Base-by-base conservation (phyloP, 2,113 vertebrate species). In the Orycteropus afer region DNA sequence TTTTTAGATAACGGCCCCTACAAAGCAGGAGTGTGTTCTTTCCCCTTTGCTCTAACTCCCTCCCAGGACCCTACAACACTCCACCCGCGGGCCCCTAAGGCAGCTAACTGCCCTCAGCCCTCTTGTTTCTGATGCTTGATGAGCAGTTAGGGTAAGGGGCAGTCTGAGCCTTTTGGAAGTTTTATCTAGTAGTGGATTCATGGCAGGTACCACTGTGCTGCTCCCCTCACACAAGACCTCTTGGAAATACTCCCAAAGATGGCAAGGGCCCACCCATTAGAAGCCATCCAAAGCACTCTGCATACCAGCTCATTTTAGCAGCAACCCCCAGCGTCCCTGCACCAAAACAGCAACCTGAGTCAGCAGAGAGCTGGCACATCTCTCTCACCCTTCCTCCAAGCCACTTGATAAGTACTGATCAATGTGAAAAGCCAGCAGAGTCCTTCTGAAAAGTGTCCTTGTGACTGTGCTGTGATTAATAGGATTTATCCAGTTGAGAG, bases 121-220 rank as follows among this genome's bases (percentile, higher is more conserved):
- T 23, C 27, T 53, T 51, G 49, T 53, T 40, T 51, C 86, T 32
- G 17, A 11, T 15, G 71, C 76, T 82, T 40, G 7, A 18, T 34
- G 69, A 49, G 69, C 67, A 77, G 40, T 2, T 23, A 47, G 3
- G 20, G 84, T 7, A 32, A 63, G 34, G 18, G 57, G 9, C 18
- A 40, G 53, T 3, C 45, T 55, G 2, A 20, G 57, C 22, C 29
- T 87, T 81, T 29, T 0, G 10, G 34, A 78, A 40, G 55, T 3
- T 69, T 22, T 17, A 1, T 27, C 22, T 53, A 7, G 37, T 71
- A 71, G 2, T 1, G 14, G 32, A 61, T 32, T 53, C 17, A 4
- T 0, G 1, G 13, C 1, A 3, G 13, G 20, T 18, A 9, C 79
- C n/a, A 0, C 55, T 7, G 18, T 32, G 45, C 0, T 1, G 17